Conservation (phyloP, 2,797 vertebrate species). For the Chloroceryle inda region DNA sequence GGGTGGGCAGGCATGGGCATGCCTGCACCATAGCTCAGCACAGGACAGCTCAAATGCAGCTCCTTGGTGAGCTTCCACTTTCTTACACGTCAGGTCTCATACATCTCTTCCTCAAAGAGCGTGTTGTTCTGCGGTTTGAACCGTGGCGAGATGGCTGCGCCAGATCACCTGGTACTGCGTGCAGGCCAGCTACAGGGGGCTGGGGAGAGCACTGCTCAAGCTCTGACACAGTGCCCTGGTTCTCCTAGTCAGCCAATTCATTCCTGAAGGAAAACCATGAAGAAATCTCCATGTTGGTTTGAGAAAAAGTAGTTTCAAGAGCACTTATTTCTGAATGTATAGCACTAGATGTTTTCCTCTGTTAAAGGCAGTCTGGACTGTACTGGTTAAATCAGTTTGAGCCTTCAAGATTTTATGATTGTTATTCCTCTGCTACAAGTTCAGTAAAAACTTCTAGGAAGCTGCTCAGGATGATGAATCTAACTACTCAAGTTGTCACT, state of each 20-base stretch:
- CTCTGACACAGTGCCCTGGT: not conserved
- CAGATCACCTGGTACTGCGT: fast-evolving
- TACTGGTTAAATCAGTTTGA: not conserved
- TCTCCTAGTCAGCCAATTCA: not conserved
- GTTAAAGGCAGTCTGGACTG: not conserved
- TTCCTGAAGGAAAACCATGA: not conserved
- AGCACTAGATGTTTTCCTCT: not conserved
- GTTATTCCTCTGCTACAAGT: not conserved
- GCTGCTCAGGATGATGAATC: not conserved
- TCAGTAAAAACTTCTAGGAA: not conserved
- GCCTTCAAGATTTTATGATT: not conserved
- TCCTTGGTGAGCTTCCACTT: not conserved
- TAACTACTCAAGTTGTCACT: not conserved
- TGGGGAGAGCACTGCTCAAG: not conserved
- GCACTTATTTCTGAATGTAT: not conserved
- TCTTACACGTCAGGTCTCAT: not conserved
- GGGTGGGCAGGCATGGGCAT: not conserved
- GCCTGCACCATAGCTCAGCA: not conserved
- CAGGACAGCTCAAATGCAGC: not conserved
- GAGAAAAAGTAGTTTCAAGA: not conserved
- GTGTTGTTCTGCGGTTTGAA: not conserved
- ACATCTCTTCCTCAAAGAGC: not conserved
- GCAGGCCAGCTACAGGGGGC: fast-evolving
- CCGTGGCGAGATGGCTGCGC: not conserved
- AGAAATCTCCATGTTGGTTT: not conserved